These are phyloP conservation scores for Dascyllus trimaculatus DNA, from an alignment of 2,113 vertebrate species.

Conservation along the genomic window DNA sequence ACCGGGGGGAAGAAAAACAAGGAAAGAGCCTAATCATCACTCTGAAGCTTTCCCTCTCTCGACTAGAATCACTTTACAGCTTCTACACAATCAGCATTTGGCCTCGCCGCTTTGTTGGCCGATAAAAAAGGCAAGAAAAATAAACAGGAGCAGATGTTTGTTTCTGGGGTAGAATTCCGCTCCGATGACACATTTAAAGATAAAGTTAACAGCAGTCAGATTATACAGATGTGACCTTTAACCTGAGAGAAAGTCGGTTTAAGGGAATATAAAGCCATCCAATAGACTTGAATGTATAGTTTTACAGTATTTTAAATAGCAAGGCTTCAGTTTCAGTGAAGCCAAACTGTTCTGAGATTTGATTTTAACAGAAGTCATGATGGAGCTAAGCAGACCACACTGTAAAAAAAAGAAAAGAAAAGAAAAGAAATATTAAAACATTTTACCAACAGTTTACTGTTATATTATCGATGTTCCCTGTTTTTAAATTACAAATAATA, in stretches of 20 bases:
- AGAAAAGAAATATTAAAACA: too few relatives aligned
- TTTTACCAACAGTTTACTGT: too few relatives aligned
- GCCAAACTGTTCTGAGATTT: not conserved
- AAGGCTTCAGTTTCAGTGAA: not conserved
- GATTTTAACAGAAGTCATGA: conserved; percentile 1
- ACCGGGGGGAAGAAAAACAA: conserved; percentile 29
- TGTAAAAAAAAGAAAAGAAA: too few relatives aligned
- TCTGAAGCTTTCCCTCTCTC: not conserved
- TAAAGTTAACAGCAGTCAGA: not conserved
- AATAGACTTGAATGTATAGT: too few relatives aligned
- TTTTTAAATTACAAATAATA: too few relatives aligned
- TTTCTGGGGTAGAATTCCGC: not conserved
- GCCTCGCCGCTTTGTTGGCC: not conserved
- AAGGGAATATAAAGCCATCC: too few relatives aligned
- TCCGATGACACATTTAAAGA: too few relatives aligned
- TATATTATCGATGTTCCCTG: too few relatives aligned
- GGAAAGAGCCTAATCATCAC: conserved; percentile 32
- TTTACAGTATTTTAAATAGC: too few relatives aligned
- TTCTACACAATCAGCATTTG: conserved; percentile 40
- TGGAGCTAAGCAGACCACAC: not conserved
- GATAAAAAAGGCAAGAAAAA: not conserved
- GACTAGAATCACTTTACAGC: conserved; percentile 1
- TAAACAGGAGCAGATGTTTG: conserved; percentile 1
- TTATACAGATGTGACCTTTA: not conserved
- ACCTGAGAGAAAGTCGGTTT: too few relatives aligned